phyloP scores from a whole-genome alignment of 2,113 vertebrate genomes.

The Tretioscincus oriximinensis region DNA sequence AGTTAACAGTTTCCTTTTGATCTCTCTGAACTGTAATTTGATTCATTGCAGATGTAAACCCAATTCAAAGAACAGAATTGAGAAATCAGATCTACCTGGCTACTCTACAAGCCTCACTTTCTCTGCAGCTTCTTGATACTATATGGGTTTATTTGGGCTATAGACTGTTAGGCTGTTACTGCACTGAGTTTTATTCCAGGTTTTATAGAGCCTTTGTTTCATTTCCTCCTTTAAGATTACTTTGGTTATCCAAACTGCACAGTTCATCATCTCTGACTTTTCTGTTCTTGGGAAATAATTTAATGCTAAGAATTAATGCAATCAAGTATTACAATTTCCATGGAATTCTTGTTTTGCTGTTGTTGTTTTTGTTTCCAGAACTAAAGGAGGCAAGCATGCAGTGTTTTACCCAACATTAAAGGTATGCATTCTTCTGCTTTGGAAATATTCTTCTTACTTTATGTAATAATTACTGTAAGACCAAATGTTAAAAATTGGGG shows the following conservation, averaged over 20 bases:
- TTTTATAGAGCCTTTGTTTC: no score
- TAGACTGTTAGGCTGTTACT: not conserved
- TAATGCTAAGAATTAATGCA: not conserved
- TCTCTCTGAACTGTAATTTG: no score
- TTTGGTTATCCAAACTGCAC: not conserved
- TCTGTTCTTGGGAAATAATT: constrained; percentile 6
- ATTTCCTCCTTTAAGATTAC: not conserved
- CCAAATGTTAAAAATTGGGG: constrained; percentile 25
- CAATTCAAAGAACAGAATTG: no score
- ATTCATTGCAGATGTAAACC: no score
- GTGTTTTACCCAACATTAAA: constrained; percentile 93
- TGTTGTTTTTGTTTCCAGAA: constrained; percentile 70
- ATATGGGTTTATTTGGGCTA: accelerated
- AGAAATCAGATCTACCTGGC: no score
- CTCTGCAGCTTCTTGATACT: not conserved
- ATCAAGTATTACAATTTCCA: not conserved
- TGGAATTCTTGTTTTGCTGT: not conserved
- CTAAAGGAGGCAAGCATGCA: constrained; percentile 82
- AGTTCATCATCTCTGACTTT: not conserved
- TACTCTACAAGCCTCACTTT: no score
- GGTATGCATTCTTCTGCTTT: constrained; percentile 67
- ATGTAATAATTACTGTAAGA: constrained; percentile 39
- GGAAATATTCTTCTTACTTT: not conserved
- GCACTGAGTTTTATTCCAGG: no score
- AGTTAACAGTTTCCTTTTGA: no score